A percentile compares a stretch with the other conserved stretches of the same genome.
Evolutionary conservation across 1,140 invertebrate genomes (phyloP).

Genomic region (Danaus plexippus): DNA sequence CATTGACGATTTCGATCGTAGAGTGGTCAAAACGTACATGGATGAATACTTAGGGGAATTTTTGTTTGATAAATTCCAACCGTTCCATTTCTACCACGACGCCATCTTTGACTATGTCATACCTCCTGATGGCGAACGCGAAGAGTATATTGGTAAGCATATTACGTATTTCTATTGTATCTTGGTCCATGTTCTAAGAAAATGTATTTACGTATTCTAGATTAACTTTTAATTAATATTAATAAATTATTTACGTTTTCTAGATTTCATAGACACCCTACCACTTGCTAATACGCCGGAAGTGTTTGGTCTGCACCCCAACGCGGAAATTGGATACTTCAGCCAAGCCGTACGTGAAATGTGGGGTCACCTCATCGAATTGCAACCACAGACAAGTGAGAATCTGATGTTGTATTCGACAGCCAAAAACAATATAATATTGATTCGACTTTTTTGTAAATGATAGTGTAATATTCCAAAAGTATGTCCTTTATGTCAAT

Average conservation of each 20-base stretch:
- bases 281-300: conserved; percentile 85
- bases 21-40: conserved; percentile 90
- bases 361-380: conserved; percentile 86
- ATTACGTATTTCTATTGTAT: not conserved
- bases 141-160: conserved; percentile 77
- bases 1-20: conserved; percentile 90
- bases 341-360: conserved; percentile 87
- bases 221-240: not conserved
- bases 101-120: conserved; percentile 83
- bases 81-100: conserved; percentile 90
- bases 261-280: conserved; percentile 79
- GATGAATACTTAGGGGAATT: conserved; percentile 95
- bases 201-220: too few relatives aligned
- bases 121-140: conserved; percentile 78
- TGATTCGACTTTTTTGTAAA: too few relatives aligned
- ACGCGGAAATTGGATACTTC: conserved; percentile 94
- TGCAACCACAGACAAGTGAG: conserved; percentile 87
- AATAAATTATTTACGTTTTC: conserved; percentile 14
- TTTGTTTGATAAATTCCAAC: conserved; percentile 89
- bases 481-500: too few relatives aligned
- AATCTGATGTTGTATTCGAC: conserved; percentile 1
- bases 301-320: conserved; percentile 92
- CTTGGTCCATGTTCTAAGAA: not conserved
- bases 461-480: too few relatives aligned
- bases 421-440: too few relatives aligned